phyloP scores from a whole-genome alignment of 2,113 vertebrate species.

The Prinia subflava region DNA sequence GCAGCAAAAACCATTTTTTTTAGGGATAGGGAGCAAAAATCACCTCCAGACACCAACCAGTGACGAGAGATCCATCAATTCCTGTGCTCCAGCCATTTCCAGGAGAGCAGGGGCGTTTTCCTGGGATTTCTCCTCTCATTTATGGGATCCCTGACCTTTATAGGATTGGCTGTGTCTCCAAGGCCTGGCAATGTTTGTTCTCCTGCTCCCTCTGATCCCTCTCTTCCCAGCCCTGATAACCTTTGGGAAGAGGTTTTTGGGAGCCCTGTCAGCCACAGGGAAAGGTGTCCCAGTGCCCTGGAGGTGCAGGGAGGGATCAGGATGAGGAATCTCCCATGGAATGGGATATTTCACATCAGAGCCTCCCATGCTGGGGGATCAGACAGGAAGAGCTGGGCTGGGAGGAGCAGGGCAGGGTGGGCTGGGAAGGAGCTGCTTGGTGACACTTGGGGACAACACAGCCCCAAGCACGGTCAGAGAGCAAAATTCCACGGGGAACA shows the following conservation, averaged over 20 bases:
- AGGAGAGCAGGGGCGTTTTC: background rate
- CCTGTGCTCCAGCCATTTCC: background rate
- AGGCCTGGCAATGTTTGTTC: background rate
- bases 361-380: background rate
- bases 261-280: background rate
- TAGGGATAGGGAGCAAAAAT: background rate
- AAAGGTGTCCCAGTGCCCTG: background rate
- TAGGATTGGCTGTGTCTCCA: background rate
- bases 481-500: fast-evolving
- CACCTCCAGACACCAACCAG: background rate
- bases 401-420: background rate
- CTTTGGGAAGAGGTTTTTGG: background rate
- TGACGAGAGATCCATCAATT: background rate
- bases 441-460: background rate
- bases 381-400: background rate
- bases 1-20: background rate
- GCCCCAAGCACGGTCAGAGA: background rate
- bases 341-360: background rate
- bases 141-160: background rate
- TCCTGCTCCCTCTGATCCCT: background rate
- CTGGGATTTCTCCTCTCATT: conserved; percentile 6
- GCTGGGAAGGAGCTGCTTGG: background rate
- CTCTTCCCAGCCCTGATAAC: background rate
- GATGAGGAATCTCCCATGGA: background rate
- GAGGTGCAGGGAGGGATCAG: background rate